Evolutionary conservation across 2,797 vertebrate species (phyloP).

Genomic region (Pyrrhura leucotis): DNA sequence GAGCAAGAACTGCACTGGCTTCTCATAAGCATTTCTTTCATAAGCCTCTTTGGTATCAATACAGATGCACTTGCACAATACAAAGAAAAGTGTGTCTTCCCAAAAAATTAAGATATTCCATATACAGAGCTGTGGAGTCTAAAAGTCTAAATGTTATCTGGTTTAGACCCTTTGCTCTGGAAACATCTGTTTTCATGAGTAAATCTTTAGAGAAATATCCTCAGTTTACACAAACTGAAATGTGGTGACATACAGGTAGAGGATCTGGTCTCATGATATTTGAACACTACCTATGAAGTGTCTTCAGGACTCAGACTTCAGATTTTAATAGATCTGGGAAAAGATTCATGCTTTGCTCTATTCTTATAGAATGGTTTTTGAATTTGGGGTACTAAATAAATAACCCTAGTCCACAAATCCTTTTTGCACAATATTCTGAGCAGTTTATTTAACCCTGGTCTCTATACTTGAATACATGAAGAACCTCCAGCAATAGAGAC

Average conservation of each 20-base stretch:
- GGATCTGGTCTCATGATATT: background rate
- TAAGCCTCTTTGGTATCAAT: background rate
- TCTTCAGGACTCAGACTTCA: background rate
- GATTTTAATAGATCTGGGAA: background rate
- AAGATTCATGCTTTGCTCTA: background rate
- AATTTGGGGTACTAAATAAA: constrained; percentile 28
- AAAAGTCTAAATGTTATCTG: background rate
- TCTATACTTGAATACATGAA: background rate
- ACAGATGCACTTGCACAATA: background rate
- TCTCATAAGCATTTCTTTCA: background rate
- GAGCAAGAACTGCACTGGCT: background rate
- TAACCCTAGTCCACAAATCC: background rate
- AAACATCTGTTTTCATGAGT: background rate
- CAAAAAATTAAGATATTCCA: background rate
- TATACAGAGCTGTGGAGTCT: background rate
- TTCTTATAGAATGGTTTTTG: background rate
- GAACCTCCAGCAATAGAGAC: background rate
- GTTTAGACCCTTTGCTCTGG: background rate
- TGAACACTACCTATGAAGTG: background rate
- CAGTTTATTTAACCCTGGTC: constrained; percentile 10
- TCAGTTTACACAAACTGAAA: background rate
- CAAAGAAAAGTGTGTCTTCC: background rate
- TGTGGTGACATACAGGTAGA: background rate
- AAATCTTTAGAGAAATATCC: background rate
- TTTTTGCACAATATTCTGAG: background rate